These are phyloP conservation scores for Perccottus glenii DNA, from an alignment of 2,113 vertebrate species.

Conservation along the genomic window DNA sequence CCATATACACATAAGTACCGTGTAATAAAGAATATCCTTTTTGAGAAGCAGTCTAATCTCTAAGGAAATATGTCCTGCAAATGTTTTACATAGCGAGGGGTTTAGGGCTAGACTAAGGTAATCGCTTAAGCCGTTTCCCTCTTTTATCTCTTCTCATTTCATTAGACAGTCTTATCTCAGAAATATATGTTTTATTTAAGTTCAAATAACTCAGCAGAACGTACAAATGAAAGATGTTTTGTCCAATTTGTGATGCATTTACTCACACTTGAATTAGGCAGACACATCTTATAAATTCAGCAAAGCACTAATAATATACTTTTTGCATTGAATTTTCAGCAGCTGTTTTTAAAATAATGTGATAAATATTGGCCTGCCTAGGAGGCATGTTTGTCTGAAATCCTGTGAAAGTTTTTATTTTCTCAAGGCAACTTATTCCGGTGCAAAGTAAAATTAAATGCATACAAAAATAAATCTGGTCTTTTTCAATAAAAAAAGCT, in stretches of 20 bases:
- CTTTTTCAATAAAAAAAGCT: too few relatives aligned
- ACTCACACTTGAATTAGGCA: neutral
- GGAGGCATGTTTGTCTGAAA: too few relatives aligned
- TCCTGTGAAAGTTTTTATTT: too few relatives aligned
- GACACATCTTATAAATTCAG: neutral
- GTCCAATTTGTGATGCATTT: neutral
- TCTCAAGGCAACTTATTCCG: too few relatives aligned
- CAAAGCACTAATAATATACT: neutral
- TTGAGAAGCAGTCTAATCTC: conserved; percentile 19
- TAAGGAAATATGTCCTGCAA: conserved; percentile 19
- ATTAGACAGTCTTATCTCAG: neutral
- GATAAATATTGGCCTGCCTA: too few relatives aligned
- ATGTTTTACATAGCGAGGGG: conserved; percentile 12
- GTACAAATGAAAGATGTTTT: neutral
- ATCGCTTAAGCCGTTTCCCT: neutral
- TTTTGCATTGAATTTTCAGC: neutral
- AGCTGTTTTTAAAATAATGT: too few relatives aligned
- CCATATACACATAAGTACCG: conserved; percentile 20
- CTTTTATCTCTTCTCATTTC: neutral
- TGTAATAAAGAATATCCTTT: conserved; percentile 10
- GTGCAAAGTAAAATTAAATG: too few relatives aligned
- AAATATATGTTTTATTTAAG: neutral
- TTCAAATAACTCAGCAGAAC: neutral
- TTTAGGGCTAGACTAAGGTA: neutral
- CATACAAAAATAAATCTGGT: too few relatives aligned